phyloP scores from a whole-genome alignment of 1,140 invertebrate genomes.

The Orchestia grillus region DNA sequence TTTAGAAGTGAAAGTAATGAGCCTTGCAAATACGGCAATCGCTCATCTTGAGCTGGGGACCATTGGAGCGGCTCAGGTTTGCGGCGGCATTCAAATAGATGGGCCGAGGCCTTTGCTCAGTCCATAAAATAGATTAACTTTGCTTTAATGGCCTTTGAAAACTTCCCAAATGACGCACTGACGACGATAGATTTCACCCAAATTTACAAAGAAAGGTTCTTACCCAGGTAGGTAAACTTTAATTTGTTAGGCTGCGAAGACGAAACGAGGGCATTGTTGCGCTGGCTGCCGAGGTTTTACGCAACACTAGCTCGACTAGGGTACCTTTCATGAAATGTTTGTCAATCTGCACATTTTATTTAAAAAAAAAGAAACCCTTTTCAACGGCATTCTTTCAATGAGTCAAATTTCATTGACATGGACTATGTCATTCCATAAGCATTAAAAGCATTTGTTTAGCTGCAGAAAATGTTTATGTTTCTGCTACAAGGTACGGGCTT shows the following conservation, averaged over 20 bases:
- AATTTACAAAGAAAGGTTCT: not conserved
- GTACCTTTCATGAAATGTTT: not conserved
- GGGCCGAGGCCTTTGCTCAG: not conserved
- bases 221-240: not conserved
- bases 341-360: not conserved
- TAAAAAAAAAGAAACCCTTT: not conserved
- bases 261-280: not conserved
- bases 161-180: not conserved
- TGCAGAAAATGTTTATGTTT: no score
- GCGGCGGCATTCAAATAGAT: not conserved
- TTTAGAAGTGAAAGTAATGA: not conserved
- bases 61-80: not conserved
- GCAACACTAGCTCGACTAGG: no score
- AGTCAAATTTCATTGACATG: not conserved
- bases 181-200: not conserved
- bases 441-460: not conserved
- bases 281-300: not conserved
- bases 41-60: not conserved
- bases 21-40: not conserved
- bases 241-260: not conserved
- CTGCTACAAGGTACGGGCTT: no score
- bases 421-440: not conserved
- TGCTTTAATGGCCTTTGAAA: not conserved
- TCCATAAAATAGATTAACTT: not conserved
- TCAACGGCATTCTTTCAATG: not conserved